phyloP scores from a whole-genome alignment of 2,797 vertebrate genomes.

The Gallinago nigripennis region DNA sequence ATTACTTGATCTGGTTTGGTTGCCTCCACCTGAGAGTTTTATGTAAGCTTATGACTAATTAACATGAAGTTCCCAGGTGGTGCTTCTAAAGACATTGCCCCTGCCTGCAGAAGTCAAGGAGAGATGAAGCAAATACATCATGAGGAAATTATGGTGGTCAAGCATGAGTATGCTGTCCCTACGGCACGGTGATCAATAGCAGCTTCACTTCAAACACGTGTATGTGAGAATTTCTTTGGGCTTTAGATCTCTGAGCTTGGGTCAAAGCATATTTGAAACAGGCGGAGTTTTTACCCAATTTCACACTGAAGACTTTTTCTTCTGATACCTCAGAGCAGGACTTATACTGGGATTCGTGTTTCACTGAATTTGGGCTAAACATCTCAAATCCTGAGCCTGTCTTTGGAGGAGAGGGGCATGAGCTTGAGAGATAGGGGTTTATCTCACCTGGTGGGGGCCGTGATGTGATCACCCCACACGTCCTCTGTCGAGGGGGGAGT shows the following conservation, averaged over 20 bases:
- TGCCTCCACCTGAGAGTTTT: constrained; percentile 33
- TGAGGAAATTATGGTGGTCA: constrained; percentile 24
- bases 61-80: neutral
- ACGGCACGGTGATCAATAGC: neutral
- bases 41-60: constrained; percentile 20
- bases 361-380: neutral
- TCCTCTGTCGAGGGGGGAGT: fast-evolving
- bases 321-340: neutral
- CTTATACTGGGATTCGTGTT: neutral
- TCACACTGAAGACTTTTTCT: neutral
- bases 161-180: neutral
- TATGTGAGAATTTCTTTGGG: neutral
- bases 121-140: neutral
- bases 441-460: neutral
- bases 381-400: neutral
- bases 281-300: neutral
- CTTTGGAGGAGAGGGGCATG: neutral
- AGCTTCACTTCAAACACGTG: neutral
- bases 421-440: neutral
- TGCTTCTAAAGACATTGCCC: neutral
- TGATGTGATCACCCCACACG: fast-evolving
- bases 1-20: neutral
- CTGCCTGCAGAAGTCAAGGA: constrained; percentile 13
- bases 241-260: neutral
- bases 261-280: neutral